These are phyloP conservation scores for Turnix velox DNA, from an alignment of 2,113 vertebrate species.

Conservation along the genomic window DNA sequence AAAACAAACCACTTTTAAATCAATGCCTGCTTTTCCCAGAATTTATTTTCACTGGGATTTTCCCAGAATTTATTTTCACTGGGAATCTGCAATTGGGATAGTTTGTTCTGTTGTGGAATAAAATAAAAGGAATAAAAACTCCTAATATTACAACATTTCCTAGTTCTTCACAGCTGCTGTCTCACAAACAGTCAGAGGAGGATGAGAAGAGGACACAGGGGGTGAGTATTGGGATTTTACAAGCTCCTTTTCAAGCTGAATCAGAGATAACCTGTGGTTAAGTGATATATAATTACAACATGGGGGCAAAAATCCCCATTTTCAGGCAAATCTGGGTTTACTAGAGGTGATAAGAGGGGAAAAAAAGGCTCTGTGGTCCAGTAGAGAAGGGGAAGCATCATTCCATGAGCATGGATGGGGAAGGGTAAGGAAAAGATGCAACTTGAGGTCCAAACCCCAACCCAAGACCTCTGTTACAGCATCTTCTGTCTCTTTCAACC, in stretches of 20 bases:
- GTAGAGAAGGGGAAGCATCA: background rate
- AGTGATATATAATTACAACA: rapidly evolving
- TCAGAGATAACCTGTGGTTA: background rate
- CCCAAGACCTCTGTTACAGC: background rate
- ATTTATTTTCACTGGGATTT: background rate
- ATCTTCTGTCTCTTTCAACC: background rate
- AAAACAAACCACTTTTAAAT: background rate
- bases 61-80: background rate
- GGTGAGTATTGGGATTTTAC: background rate
- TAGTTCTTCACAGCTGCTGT: background rate
- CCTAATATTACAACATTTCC: background rate
- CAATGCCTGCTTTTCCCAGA: background rate
- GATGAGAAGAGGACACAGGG: rapidly evolving
- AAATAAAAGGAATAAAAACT: background rate
- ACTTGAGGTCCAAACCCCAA: background rate
- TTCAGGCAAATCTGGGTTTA: background rate
- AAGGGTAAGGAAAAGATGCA: rapidly evolving
- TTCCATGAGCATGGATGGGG: rapidly evolving
- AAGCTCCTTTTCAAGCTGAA: background rate
- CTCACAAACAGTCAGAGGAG: background rate
- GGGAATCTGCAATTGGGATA: background rate
- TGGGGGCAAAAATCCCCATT: rapidly evolving
- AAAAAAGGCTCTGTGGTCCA: rapidly evolving
- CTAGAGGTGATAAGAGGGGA: no score
- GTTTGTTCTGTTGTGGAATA: background rate